A percentile compares a stretch with the other conserved stretches of the same genome.
These are phyloP conservation scores for Drosophila buzzatii DNA, from an alignment of 2,888 invertebrate species.

Conservation along the genomic window DNA sequence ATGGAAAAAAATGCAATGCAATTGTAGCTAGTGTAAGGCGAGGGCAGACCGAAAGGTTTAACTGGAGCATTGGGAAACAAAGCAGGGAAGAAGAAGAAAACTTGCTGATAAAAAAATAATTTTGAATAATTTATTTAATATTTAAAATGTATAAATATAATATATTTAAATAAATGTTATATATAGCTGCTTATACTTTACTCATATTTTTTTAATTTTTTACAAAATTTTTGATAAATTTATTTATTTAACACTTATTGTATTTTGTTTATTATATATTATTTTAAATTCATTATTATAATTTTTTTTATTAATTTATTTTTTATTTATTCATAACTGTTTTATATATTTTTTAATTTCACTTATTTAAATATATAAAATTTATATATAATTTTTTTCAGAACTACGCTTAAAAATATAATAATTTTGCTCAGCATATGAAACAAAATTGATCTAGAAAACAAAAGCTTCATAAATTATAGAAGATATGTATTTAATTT, in stretches of 20 bases:
- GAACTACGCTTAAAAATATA: too few relatives aligned
- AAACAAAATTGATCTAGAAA: not conserved
- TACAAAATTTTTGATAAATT: not conserved
- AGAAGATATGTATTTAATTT: not conserved
- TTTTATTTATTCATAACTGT: too few relatives aligned
- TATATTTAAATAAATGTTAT: not conserved
- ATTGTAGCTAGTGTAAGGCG: conserved; percentile 37
- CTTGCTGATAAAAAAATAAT: not conserved
- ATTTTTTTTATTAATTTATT: too few relatives aligned
- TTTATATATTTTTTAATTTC: too few relatives aligned
- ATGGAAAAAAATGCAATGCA: conserved; percentile 52
- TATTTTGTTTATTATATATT: not conserved
- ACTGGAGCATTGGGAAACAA: too few relatives aligned
- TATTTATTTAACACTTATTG: not conserved
- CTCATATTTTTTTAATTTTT: not conserved
- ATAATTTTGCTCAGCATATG: too few relatives aligned
- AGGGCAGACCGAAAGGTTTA: conserved; percentile 52
- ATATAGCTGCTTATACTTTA: not conserved
- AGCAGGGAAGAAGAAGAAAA: not conserved
- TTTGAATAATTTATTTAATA: too few relatives aligned
- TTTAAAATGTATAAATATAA: too few relatives aligned
- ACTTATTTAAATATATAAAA: too few relatives aligned
- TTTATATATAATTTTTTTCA: too few relatives aligned
- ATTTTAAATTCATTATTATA: too few relatives aligned
- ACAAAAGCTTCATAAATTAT: not conserved